Conservation (phyloP, 2,888 invertebrate species). For the Fissipunctia ypsillon region DNA sequence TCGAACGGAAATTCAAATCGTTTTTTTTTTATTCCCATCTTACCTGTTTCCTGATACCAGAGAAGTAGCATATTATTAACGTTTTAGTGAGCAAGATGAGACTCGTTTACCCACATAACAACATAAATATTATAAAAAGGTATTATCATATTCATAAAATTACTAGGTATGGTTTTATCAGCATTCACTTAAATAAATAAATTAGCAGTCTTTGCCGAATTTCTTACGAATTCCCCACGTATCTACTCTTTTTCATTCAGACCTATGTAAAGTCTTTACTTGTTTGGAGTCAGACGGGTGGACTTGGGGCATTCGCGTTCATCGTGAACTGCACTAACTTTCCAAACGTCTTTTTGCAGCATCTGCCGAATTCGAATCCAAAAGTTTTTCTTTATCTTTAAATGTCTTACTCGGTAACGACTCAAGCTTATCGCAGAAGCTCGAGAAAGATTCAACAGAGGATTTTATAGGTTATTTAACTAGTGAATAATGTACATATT, state of each 20-base stretch:
- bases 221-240: constrained; percentile 6
- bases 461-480: constrained; percentile 38
- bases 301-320: constrained; percentile 67
- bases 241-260: constrained; percentile 61
- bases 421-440: constrained; percentile 74
- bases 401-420: constrained; percentile 80
- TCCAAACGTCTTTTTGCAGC: constrained; percentile 76
- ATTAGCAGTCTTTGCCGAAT: not conserved
- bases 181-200: not conserved
- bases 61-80: not conserved
- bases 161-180: not conserved
- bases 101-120: not conserved
- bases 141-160: not conserved
- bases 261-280: constrained; percentile 71
- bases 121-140: not conserved
- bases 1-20: constrained; percentile 15
- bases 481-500: constrained; percentile 31
- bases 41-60: not conserved
- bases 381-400: constrained; percentile 84
- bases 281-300: constrained; percentile 71
- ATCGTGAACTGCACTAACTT: constrained; percentile 76
- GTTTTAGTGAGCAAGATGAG: not conserved
- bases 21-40: constrained; percentile 19
- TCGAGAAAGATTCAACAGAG: constrained; percentile 36
- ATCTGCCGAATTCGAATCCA: constrained; percentile 83